Percentiles rank a stretch among this genome's conserved stretches.
These are phyloP conservation scores for Cladopsammia gracilis DNA, from an alignment of 64 coral and sea anemone genomes.

Conservation along the genomic window DNA sequence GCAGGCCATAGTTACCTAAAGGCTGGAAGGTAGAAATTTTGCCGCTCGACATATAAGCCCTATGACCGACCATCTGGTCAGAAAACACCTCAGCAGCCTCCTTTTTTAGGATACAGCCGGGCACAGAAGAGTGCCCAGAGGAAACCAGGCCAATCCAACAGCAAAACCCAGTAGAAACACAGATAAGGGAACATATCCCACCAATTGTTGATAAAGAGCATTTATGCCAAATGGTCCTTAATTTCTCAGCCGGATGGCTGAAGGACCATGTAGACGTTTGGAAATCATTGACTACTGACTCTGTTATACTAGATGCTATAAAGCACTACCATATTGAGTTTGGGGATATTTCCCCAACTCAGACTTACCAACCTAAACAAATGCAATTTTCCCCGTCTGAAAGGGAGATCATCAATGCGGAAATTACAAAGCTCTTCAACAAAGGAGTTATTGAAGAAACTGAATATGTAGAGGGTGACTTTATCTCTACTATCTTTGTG, in stretches of 20 bases:
- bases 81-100: not conserved
- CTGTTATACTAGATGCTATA: too few relatives aligned
- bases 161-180: constrained; percentile 13
- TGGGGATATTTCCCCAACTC: not conserved
- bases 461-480: too few relatives aligned
- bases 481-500: constrained; percentile 66
- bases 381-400: not conserved
- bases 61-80: constrained; percentile 13
- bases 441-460: constrained; percentile 60
- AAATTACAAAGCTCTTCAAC: constrained; percentile 35
- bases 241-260: constrained; percentile 17
- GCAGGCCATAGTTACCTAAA: not conserved
- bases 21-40: not conserved
- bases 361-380: constrained; percentile 1
- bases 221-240: not conserved
- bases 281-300: constrained; percentile 60
- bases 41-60: not conserved
- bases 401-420: not conserved
- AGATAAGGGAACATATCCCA: constrained; percentile 4
- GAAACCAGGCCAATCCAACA: not conserved
- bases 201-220: not conserved
- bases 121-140: not conserved
- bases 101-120: constrained; percentile 22
- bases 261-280: not conserved
- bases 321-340: too few relatives aligned